Evolutionary conservation across 2,113 vertebrate genomes (phyloP).

Genomic region (Telmatochromis sp.): DNA sequence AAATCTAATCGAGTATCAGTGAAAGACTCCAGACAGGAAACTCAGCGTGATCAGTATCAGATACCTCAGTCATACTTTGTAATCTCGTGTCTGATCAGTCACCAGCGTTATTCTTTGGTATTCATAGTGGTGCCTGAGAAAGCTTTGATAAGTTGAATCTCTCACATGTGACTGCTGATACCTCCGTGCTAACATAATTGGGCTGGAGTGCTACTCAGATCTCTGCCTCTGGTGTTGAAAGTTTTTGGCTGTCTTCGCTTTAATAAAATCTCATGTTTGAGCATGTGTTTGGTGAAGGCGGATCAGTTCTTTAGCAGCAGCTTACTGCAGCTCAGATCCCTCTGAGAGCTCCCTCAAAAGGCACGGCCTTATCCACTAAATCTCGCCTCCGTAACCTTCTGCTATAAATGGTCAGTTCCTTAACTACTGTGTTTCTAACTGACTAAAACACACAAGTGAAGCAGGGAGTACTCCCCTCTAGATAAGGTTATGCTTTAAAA

Average conservation of each 20-base stretch:
- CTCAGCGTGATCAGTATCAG: background rate
- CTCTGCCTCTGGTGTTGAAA: background rate
- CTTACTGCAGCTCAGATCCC: background rate
- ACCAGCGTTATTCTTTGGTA: background rate
- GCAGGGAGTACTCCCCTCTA: background rate
- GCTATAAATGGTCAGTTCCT: conserved; percentile 21
- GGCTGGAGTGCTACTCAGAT: background rate
- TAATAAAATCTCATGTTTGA: background rate
- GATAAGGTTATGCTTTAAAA: background rate
- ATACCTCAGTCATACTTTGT: background rate
- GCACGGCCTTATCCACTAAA: background rate
- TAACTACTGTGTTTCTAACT: background rate
- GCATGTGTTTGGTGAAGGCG: conserved; percentile 18
- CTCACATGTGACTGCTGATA: background rate
- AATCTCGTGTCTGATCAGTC: background rate
- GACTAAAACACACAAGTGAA: background rate
- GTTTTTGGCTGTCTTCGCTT: background rate
- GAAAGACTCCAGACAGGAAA: background rate
- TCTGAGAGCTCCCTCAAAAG: background rate
- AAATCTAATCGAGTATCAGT: background rate
- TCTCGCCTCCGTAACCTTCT: background rate
- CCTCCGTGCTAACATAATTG: background rate
- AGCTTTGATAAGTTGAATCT: background rate
- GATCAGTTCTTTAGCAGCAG: conserved; percentile 6
- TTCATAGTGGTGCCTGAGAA: background rate